Conservation (phyloP, 1,140 invertebrate genomes). For the Drosophila punjabiensis region DNA sequence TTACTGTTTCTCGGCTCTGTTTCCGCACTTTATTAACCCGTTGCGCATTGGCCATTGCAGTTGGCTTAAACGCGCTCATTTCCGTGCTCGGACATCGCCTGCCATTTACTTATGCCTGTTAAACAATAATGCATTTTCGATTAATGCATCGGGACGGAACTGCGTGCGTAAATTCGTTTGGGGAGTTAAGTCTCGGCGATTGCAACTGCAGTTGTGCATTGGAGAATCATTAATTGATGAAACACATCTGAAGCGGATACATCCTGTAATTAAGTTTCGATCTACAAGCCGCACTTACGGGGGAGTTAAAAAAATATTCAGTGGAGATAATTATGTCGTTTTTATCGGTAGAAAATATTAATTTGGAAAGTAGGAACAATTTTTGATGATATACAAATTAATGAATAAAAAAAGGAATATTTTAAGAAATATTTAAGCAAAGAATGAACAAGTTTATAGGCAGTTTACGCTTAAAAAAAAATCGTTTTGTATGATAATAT, state of each 20-base stretch:
- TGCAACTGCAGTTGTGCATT: constrained; percentile 17
- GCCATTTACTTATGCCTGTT: constrained; percentile 56
- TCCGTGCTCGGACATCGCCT: constrained; percentile 20
- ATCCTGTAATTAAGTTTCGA: constrained; percentile 32
- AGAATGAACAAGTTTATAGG: fast-evolving
- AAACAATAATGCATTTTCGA: constrained; percentile 58
- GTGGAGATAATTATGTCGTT: not conserved
- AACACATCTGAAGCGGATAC: constrained; percentile 15
- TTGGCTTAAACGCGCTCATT: constrained; percentile 37
- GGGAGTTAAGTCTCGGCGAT: not conserved
- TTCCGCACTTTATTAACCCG: constrained; percentile 22
- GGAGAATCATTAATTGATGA: constrained; percentile 41
- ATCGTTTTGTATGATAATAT: not conserved
- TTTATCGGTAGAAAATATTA: not conserved
- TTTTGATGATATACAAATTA: fast-evolving
- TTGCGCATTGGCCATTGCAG: constrained; percentile 24
- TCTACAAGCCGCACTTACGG: not conserved
- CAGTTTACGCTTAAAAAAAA: not conserved
- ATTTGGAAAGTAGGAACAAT: not conserved
- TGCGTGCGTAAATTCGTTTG: constrained; percentile 8
- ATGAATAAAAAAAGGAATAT: not conserved
- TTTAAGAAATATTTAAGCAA: not conserved
- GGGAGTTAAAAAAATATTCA: not conserved
- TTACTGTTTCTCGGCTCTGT: constrained; percentile 35
- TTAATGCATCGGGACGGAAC: constrained; percentile 25